A percentile compares a stretch with the other conserved stretches of the same genome.
Conservation (phyloP, 35 echinoderm and acorn worm genomes). For the Antedon bifida region DNA sequence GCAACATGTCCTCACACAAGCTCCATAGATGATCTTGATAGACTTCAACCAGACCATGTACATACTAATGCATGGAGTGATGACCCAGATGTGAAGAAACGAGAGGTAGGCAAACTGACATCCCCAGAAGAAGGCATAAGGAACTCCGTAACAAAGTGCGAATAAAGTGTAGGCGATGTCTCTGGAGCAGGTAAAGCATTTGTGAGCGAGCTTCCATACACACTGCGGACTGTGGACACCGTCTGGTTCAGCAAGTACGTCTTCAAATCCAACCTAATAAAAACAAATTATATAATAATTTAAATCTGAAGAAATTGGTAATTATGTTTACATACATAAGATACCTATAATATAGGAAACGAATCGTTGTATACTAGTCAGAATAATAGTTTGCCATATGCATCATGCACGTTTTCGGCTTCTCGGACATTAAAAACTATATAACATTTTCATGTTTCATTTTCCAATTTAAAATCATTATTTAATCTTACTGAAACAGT, state of each 20-base stretch:
- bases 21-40: conserved; percentile 6
- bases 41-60: not conserved
- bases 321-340: too few species aligned
- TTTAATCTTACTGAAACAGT: too few species aligned
- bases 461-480: too few species aligned
- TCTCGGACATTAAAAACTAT: too few species aligned
- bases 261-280: not conserved
- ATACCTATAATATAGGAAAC: too few species aligned
- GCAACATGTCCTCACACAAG: not conserved
- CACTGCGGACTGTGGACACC: not conserved
- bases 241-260: not conserved
- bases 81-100: not conserved
- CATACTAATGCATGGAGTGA: not conserved
- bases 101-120: not conserved
- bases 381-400: too few species aligned
- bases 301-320: too few species aligned
- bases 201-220: not conserved
- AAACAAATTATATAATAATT: not conserved
- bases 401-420: too few species aligned
- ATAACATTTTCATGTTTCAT: too few species aligned
- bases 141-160: not conserved
- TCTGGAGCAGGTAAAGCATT: not conserved
- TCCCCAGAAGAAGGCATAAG: conserved; percentile 1
- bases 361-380: too few species aligned
- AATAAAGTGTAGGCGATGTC: not conserved